phyloP scores from a whole-genome alignment of 2,113 vertebrate species.

The Siphamia tubifer region DNA sequence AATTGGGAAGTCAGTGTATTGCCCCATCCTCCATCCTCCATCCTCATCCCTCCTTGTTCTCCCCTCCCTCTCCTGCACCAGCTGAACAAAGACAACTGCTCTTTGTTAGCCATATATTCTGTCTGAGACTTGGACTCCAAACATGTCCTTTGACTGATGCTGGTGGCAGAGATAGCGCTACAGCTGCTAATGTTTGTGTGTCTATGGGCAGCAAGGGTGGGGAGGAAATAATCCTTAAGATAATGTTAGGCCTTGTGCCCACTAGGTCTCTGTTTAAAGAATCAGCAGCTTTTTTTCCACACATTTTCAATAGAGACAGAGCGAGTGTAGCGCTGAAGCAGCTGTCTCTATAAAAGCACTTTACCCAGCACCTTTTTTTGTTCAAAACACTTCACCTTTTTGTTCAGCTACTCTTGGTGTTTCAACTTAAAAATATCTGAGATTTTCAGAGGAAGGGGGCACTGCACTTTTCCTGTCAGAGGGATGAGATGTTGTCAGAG shows the following conservation, averaged over 20 bases:
- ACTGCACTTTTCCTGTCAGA: conserved; percentile 41
- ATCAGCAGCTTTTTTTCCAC: conserved; percentile 36
- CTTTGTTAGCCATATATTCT: conserved; percentile 65
- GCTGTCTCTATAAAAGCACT: conserved; percentile 47
- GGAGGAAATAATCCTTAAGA: conserved; percentile 31
- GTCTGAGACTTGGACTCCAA: conserved; percentile 46
- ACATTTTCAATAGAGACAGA: conserved; percentile 17
- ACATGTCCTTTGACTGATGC: conserved; percentile 34
- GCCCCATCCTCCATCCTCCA: conserved; percentile 59
- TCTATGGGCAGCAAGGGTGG: not conserved
- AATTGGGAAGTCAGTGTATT: conserved; percentile 28
- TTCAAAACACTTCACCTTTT: conserved; percentile 40
- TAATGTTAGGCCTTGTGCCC: conserved; percentile 34
- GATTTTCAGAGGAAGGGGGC: conserved; percentile 29
- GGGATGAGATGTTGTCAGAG: conserved; percentile 41
- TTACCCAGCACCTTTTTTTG: conserved; percentile 39
- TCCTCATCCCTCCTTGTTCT: conserved; percentile 36
- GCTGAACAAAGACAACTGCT: conserved; percentile 73
- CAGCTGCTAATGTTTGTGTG: conserved; percentile 6
- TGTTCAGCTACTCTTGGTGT: conserved; percentile 29
- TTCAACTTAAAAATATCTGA: conserved; percentile 38
- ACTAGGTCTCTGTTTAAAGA: conserved; percentile 30
- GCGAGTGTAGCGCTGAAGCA: conserved; percentile 37
- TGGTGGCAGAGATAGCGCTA: conserved; percentile 17
- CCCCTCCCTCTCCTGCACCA: conserved; percentile 56